Percentiles rank a stretch among this genome's conserved stretches.
Evolutionary conservation across 2,113 vertebrate genomes (phyloP).

Genomic region (Osmerus mordax): DNA sequence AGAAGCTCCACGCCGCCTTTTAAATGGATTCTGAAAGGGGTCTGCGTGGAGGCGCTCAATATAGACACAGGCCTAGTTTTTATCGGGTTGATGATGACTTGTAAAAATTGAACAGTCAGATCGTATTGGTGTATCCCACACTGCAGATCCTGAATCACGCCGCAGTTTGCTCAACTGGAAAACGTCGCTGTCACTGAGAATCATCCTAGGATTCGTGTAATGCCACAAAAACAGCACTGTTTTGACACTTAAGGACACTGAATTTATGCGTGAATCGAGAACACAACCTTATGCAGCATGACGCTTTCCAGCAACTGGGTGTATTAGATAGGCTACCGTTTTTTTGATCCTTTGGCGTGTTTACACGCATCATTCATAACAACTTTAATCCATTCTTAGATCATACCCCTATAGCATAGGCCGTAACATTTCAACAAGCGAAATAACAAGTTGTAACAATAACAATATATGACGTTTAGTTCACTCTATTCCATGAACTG

Average conservation of each 20-base stretch:
- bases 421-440: too few relatives aligned
- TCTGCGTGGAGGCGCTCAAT: slow-evolving; percentile 63
- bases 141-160: slow-evolving; percentile 44
- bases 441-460: too few relatives aligned
- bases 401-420: too few relatives aligned
- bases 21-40: slow-evolving; percentile 55
- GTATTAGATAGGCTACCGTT: too few relatives aligned
- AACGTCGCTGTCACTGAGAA: slow-evolving; percentile 47
- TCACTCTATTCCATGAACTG: too few relatives aligned
- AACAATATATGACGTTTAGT: too few relatives aligned
- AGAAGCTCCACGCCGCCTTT: slow-evolving; percentile 56
- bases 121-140: slow-evolving; percentile 22
- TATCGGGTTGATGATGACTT: slow-evolving; percentile 70
- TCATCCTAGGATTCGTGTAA: not conserved
- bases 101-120: slow-evolving; percentile 64
- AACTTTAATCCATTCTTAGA: too few relatives aligned
- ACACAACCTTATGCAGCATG: too few relatives aligned
- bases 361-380: too few relatives aligned
- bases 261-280: slow-evolving; percentile 20
- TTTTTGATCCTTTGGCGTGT: too few relatives aligned
- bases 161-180: slow-evolving; percentile 40
- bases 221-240: slow-evolving; percentile 35
- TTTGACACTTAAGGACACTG: slow-evolving; percentile 31
- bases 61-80: slow-evolving; percentile 71
- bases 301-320: too few relatives aligned